These are phyloP conservation scores for Hyposoter dolosus DNA, from an alignment of 2,888 invertebrate genomes.

Conservation along the genomic window DNA sequence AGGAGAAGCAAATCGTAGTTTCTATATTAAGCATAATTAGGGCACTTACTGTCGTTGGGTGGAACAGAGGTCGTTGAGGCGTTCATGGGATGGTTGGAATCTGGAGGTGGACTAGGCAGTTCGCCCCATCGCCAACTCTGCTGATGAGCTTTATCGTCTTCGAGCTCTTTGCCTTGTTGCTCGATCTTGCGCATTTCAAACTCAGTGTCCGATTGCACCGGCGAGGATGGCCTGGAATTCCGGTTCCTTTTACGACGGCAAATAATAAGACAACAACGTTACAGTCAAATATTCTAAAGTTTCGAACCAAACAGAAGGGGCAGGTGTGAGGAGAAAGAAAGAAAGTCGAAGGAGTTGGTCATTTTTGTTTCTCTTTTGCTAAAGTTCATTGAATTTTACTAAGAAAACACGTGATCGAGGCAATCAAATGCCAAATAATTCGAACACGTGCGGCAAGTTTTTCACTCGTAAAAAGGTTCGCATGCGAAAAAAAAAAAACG, in stretches of 20 bases:
- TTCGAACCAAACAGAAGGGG: background rate
- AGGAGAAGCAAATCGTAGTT: background rate
- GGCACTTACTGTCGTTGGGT: conserved; percentile 79
- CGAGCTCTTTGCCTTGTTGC: conserved; percentile 84
- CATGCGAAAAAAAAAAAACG: background rate
- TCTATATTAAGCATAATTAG: background rate
- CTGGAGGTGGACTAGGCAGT: conserved; percentile 87
- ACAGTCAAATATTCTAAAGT: background rate
- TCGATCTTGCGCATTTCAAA: conserved; percentile 89
- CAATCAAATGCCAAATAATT: background rate
- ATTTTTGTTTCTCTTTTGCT: background rate
- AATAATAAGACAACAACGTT: conserved; percentile 19
- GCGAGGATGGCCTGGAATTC: conserved; percentile 91
- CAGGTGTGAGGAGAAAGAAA: no score
- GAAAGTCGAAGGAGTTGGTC: background rate
- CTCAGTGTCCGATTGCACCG: conserved; percentile 97
- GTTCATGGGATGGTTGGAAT: conserved; percentile 76
- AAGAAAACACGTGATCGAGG: background rate
- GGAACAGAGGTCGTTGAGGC: conserved; percentile 74
- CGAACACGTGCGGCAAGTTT: background rate
- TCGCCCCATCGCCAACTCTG: conserved; percentile 97
- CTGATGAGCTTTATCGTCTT: conserved; percentile 81
- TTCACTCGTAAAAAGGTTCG: background rate
- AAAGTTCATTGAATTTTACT: background rate
- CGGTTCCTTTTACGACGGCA: conserved; percentile 78